phyloP scores from a whole-genome alignment of 2,113 vertebrate genomes.

The Sorex araneus region DNA sequence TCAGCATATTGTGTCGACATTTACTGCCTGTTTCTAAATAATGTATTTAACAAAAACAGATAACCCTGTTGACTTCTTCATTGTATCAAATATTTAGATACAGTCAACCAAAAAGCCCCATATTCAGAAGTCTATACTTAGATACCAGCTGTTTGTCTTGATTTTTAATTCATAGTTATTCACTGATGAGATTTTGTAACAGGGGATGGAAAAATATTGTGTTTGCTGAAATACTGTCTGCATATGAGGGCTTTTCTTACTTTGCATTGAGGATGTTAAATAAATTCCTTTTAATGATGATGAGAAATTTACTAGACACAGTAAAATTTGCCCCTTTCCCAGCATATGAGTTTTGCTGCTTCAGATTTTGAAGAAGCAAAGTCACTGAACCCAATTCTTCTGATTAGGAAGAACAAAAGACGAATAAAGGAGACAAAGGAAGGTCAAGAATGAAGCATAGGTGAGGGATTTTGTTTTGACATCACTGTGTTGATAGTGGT shows the following conservation, averaged over 20 bases:
- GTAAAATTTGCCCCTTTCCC: conserved; percentile 1
- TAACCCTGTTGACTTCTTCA: conserved; percentile 46
- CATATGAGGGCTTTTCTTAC: conserved; percentile 8
- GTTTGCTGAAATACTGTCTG: conserved; percentile 40
- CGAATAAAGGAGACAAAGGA: not conserved
- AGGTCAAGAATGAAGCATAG: not conserved
- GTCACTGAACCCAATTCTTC: not conserved
- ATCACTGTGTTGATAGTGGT: not conserved
- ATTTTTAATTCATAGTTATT: conserved; percentile 70
- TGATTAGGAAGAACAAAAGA: not conserved
- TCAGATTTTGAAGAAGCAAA: conserved; percentile 9
- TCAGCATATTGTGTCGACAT: conserved; percentile 24
- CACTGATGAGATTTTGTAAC: conserved; percentile 48
- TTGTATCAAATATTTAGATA: conserved; percentile 63
- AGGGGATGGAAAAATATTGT: conserved; percentile 41
- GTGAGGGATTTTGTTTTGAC: not conserved
- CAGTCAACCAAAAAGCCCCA: conserved; percentile 26
- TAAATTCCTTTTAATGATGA: conserved; percentile 42
- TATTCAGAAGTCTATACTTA: conserved; percentile 66
- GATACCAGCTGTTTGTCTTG: conserved; percentile 67
- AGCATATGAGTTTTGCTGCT: not conserved
- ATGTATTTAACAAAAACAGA: conserved; percentile 57
- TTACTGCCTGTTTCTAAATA: conserved; percentile 71
- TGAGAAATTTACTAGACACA: not conserved
- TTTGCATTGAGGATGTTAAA: conserved; percentile 57